phyloP scores from a whole-genome alignment of 1,140 invertebrate genomes.

The Tetraneura akinire region DNA sequence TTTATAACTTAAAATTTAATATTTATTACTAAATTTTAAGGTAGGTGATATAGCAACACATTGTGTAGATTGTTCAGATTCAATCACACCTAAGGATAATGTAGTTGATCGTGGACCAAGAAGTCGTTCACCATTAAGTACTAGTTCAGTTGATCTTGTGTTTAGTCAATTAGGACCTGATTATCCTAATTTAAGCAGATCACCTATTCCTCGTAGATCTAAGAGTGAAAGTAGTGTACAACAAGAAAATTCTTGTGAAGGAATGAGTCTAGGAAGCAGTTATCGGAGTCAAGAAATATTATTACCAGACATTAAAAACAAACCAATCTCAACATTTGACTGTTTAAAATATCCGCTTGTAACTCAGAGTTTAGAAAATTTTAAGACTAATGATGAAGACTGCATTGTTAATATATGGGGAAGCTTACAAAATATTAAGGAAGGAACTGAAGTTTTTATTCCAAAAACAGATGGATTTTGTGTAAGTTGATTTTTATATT shows the following conservation, averaged over 20 bases:
- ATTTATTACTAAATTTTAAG: background rate
- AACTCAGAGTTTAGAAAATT: constrained; percentile 64
- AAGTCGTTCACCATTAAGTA: constrained; percentile 56
- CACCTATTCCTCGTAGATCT: constrained; percentile 26
- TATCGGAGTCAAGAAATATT: constrained; percentile 56
- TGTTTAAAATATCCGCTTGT: constrained; percentile 53
- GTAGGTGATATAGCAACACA: constrained; percentile 47
- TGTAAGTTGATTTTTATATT: constrained; percentile 33
- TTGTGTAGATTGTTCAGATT: constrained; percentile 47
- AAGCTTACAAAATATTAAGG: constrained; percentile 46
- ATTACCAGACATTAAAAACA: constrained; percentile 52
- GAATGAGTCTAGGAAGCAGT: constrained; percentile 55
- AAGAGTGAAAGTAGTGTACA: constrained; percentile 52
- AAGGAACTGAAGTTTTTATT: constrained; percentile 14
- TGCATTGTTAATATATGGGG: constrained; percentile 25
- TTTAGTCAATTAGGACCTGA: constrained; percentile 52
- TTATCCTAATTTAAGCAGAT: constrained; percentile 31
- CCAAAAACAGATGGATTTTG: constrained; percentile 2
- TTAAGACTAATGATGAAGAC: constrained; percentile 59
- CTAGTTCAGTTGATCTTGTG: constrained; percentile 54
- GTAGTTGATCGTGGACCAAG: constrained; percentile 51
- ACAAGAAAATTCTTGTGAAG: constrained; percentile 52
- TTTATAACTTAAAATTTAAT: background rate
- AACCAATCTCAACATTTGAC: constrained; percentile 35
- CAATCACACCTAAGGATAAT: constrained; percentile 44